Percentiles rank a stretch among this genome's conserved stretches.
These are phyloP conservation scores for Sebastes cheni DNA, from an alignment of 2,797 vertebrate genomes.

Conservation along the genomic window DNA sequence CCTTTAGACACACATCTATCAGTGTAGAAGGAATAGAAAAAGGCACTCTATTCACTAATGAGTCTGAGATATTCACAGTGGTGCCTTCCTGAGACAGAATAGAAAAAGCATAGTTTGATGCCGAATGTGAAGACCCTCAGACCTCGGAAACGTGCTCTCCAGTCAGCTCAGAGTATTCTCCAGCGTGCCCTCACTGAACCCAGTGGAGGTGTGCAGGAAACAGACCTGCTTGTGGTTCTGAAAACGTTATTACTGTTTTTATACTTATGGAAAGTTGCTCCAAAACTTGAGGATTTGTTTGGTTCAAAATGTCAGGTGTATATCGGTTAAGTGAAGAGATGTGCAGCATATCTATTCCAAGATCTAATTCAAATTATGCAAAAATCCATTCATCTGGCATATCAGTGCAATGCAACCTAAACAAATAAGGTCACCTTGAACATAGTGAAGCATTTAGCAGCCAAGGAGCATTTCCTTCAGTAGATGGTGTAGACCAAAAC, in stretches of 20 bases:
- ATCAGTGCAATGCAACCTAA: background rate
- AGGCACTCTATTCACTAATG: conserved; percentile 35
- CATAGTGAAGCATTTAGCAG: background rate
- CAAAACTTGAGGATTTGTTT: background rate
- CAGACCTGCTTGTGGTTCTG: background rate
- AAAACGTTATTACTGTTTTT: background rate
- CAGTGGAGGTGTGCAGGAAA: background rate
- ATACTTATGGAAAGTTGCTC: background rate
- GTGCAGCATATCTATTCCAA: background rate
- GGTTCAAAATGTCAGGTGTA: background rate
- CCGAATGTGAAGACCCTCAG: conserved; percentile 2
- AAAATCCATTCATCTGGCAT: background rate
- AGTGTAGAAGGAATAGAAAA: conserved; percentile 14
- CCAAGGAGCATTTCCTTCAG: background rate
- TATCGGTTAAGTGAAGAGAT: background rate
- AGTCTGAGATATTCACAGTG: conserved; percentile 45
- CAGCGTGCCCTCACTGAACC: background rate
- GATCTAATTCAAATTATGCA: background rate
- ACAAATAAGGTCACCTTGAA: background rate
- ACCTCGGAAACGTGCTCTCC: conserved; percentile 17
- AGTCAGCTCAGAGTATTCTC: conserved; percentile 24
- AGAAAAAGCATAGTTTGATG: conserved; percentile 24
- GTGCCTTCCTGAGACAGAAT: conserved; percentile 18
- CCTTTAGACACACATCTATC: conserved; percentile 15
- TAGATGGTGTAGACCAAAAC: background rate